Percentiles rank a stretch among this genome's conserved stretches.
Conservation (phyloP, 2,113 vertebrate genomes). For the Clinocottus analis region DNA sequence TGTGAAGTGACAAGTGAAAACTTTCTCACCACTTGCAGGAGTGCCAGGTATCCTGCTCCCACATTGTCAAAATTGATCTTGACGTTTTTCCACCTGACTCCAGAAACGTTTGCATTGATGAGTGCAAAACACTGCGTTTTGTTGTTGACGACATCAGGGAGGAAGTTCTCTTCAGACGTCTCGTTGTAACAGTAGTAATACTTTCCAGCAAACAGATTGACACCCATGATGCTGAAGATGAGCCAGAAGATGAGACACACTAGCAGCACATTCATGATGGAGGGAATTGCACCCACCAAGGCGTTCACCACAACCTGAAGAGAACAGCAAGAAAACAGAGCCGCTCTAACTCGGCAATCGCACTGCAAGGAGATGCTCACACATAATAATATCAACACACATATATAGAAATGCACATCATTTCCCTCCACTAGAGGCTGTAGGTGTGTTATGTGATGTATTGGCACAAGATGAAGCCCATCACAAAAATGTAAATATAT, state of each 20-base stretch:
- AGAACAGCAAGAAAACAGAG: slow-evolving; percentile 49
- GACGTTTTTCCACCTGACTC: slow-evolving; percentile 97
- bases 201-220: slow-evolving; percentile 98
- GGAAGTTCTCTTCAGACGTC: slow-evolving; percentile 85
- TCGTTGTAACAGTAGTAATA: slow-evolving; percentile 98
- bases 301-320: slow-evolving; percentile 97
- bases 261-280: slow-evolving; percentile 99
- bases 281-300: slow-evolving; percentile 99
- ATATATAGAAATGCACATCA: slow-evolving; percentile 62
- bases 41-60: slow-evolving; percentile 95
- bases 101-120: slow-evolving; percentile 85
- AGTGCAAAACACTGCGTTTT: slow-evolving; percentile 86
- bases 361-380: slow-evolving; percentile 20
- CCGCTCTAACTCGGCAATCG: slow-evolving; percentile 10
- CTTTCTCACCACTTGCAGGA: slow-evolving; percentile 93
- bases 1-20: not conserved
- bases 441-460: not conserved
- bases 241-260: slow-evolving; percentile 99
- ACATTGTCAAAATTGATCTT: slow-evolving; percentile 99
- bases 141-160: slow-evolving; percentile 87
- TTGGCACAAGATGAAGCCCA: not conserved
- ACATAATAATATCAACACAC: slow-evolving; percentile 45
- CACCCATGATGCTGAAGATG: slow-evolving; percentile 99
- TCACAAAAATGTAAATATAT: too few species aligned
- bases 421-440: slow-evolving; percentile 15